Evolutionary conservation across 2,888 invertebrate species (phyloP), one percentile per base, ranked within the genome.

Genomic region (Noctua pronuba): DNA sequence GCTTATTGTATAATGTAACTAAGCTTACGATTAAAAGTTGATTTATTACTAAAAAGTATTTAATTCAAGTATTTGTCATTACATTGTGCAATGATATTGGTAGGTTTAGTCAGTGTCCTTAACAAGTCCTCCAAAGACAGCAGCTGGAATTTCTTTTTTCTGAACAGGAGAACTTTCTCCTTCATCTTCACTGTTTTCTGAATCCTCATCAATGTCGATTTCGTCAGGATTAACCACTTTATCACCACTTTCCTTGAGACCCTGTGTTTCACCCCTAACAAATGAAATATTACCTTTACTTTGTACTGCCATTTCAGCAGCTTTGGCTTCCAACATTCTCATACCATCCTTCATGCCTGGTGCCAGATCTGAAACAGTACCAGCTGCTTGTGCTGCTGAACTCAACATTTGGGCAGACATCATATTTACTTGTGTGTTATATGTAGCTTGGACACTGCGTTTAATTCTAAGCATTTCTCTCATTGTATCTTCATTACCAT

Each of bases 401-500:
- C 98, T 98, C 89, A 99, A 96, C 98, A 99, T 99, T 95, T 99
- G 99, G 1, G 99, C 99, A 24, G 99, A 99, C 99, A 99, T 99
- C 98, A 99, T 99, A 94, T 99, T 99, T n/a, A 98, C 98, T 97
- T 99, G 99, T 1, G 99, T 99, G 94, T 99, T 99, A 94, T 99
- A 99, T 91, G 99, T 99, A 8, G 99, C 99, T 96, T 99, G 99
- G 0, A 99, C 99, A 92, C 99, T 99, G 89, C 99, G 97, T 96
- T 99, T 99, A 85, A 99, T 99, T 90, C 99, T 97, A 89, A 99
- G 96, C 99, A 99, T 99, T 97, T 99, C 99, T 67, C 99, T 97
- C 98, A 99, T 99, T 0, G 99, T 99, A 92, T 99, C 99, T 94
- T 99, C 99, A 95, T 99, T 99, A 28, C 99, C 99, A 95, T 99